Base-by-base conservation (phyloP, 2,113 vertebrate genomes). In the Percopsis transmontana region DNA sequence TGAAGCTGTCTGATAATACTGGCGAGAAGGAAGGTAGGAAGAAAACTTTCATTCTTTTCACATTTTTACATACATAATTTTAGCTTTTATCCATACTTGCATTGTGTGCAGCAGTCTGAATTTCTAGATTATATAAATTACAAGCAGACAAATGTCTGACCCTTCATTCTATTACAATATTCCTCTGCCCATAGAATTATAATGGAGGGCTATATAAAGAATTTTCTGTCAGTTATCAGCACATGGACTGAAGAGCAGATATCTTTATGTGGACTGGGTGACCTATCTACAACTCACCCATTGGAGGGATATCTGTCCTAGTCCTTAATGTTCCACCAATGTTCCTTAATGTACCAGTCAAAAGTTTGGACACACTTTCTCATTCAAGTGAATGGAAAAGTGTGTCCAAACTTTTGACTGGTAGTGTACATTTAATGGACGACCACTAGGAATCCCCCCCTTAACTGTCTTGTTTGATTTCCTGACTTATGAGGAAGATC, bases 1-100 rank as follows among this genome's bases (percentile, higher is more conserved):
- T 97, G 33, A 89, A 90, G 70, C 70, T 92, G 14, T 91, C 94
- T 2, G 94, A 94, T 70, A 93, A 91, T 0, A 81, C 83, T 19
- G 77, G 83, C 58, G 90, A 92, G 40, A 88, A 87, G 66, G 93
- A 94, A 88, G 95, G 96, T 97, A 85, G 13, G 13, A 90, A 83
- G 23, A 21, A 50, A 20, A 5, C 41, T 20, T 52, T 7, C 56
- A 13, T 42, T 40, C 58, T 18, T 40, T 6, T 38, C 20, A 6
- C 50, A 56, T 27, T 21, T 18, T 1, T 2, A 11, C 21, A 2
- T 55, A 53, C 13, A 20, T 33, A 4, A 10, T 13, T 40, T 16
- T 15, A 9, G 15, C 15, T 9, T 50, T 50, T 50, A 14, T 1
- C 42, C 27, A 33, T 33, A 33, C 5, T 33, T 33, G 27, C 27